Evolutionary conservation across 2,113 vertebrate genomes (phyloP).

Genomic region (Cettia cetti): DNA sequence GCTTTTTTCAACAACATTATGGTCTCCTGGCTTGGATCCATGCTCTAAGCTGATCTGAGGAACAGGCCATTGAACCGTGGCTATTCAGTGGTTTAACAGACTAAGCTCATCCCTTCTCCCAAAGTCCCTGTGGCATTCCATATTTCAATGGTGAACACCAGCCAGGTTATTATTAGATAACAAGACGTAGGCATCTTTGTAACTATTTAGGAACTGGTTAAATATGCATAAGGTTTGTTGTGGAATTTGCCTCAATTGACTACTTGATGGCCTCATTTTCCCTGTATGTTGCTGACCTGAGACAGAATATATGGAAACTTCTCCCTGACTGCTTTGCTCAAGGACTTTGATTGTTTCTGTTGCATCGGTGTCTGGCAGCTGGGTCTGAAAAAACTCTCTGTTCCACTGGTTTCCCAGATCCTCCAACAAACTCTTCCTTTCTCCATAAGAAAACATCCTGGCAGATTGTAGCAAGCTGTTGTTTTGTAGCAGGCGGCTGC

Average conservation of each 20-base stretch:
- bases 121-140: fast-evolving
- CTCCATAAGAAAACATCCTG: neutral
- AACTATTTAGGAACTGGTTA: neutral
- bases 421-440: neutral
- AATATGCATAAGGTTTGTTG: neutral
- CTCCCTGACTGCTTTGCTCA: neutral
- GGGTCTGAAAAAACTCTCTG: neutral
- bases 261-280: neutral
- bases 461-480: neutral
- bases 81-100: neutral
- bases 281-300: neutral
- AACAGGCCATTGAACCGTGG: neutral
- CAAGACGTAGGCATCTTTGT: neutral
- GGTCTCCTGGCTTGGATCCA: neutral
- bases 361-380: neutral
- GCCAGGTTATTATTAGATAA: neutral
- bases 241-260: neutral
- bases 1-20: neutral
- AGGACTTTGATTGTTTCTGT: neutral
- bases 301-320: neutral
- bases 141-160: neutral
- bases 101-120: neutral
- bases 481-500: neutral
- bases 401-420: neutral
- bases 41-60: neutral